Base-by-base conservation (phyloP, 2,113 vertebrate species). In the Podarcis cretensis region DNA sequence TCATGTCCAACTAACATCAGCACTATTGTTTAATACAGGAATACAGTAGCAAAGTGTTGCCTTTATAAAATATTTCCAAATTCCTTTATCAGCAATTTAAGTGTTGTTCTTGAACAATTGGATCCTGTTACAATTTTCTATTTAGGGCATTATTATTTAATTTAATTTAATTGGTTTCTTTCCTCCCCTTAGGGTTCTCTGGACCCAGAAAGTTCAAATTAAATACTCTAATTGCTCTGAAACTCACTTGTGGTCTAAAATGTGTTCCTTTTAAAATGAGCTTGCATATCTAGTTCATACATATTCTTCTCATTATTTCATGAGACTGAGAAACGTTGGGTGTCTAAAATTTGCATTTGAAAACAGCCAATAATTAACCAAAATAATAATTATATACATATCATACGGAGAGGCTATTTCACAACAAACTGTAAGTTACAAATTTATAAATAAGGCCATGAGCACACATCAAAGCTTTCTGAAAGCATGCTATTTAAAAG, bases 141-240 rank as follows among this genome's bases (percentile, higher is more conserved):
- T 92, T 95, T 96, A 95, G 94, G 92, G 94, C 94, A 93, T 93
- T 93, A 96, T 97, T 97, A 96, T 95, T 97, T 96, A 95, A 97
- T 96, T 95, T 96, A 94, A 95, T 95, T 97, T 97, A 97, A 97
- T 97, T 97, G 96, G 95, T 92, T 97, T 96, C 91, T 83, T 94
- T 94, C 96, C 93, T 97, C 87, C 88, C 96, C 87, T 94, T 82
- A 93, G 96, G 96, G 92, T 94, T 94, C 93, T 91, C 93, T 91
- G 90, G 92, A 93, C 93, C 92, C 92, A 95, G 95, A 96, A 97
- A 93, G 91, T 96, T 96, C 95, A 94, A 95, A 91, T 96, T 96
- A 96, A 97, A 95, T 96, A 96, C 93, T 95, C 93, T 97, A 97
- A 97, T 97, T 97, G 95, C 94, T 94, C 96, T 95, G 94, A 95